A percentile compares a stretch with the other conserved stretches of the same genome.
These are phyloP conservation scores for Dicranocentrus wangi DNA, from an alignment of 2,888 invertebrate species.

Conservation along the genomic window DNA sequence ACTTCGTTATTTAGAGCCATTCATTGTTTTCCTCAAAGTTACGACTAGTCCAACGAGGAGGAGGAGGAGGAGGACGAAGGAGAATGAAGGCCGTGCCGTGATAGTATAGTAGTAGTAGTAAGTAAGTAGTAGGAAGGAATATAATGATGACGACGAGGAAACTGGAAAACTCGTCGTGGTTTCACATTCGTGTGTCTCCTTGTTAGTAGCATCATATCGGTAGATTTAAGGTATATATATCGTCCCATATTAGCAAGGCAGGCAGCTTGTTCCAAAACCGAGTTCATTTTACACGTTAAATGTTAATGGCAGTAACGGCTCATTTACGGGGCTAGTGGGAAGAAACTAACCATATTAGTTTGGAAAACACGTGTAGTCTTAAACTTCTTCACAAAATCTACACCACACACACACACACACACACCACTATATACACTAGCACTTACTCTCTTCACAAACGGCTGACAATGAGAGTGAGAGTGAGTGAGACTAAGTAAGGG, in stretches of 20 bases:
- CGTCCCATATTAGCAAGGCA: background rate
- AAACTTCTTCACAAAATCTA: background rate
- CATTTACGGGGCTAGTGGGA: conserved; percentile 56
- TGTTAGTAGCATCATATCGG: background rate
- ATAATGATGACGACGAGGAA: conserved; percentile 20
- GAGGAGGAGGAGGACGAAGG: too few species aligned
- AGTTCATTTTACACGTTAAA: conserved; percentile 56
- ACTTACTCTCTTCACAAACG: background rate
- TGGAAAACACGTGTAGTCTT: conserved; percentile 20
- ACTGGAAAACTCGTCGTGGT: conserved; percentile 10
- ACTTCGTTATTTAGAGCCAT: conserved; percentile 40
- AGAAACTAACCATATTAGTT: conserved; percentile 12
- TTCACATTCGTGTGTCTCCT: conserved; percentile 6
- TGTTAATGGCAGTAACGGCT: conserved; percentile 69
- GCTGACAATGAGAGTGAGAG: conserved; percentile 13
- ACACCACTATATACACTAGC: too few species aligned
- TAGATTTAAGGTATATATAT: too few species aligned
- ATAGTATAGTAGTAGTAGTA: background rate
- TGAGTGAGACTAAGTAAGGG: conserved; percentile 16
- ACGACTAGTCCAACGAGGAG: too few species aligned
- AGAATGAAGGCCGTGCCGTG: conserved; percentile 8
- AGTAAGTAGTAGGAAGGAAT: background rate
- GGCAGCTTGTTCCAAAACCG: background rate
- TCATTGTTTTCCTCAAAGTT: conserved; percentile 12
- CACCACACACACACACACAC: too few species aligned